A percentile compares a stretch with the other conserved stretches of the same genome.
phyloP scores from a whole-genome alignment of 1,140 invertebrate species.

The Neodiprion pinetum region DNA sequence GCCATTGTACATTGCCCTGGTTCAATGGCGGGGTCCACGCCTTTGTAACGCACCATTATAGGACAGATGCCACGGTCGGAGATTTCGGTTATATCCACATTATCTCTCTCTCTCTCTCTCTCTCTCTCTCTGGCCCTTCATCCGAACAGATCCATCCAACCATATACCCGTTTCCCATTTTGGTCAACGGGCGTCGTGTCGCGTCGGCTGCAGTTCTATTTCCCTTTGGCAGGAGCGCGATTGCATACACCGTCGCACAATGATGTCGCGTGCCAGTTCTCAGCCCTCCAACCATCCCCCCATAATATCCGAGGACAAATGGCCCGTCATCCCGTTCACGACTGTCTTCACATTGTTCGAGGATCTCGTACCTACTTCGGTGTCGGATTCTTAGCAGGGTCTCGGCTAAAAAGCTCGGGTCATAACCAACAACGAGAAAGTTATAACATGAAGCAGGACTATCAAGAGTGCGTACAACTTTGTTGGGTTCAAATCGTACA shows the following conservation, averaged over 20 bases:
- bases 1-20: background rate
- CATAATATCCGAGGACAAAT: background rate
- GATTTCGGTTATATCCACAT: background rate
- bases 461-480: no score
- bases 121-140: no score
- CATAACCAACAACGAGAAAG: no score
- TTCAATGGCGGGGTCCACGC: background rate
- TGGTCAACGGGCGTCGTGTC: no score
- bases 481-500: no score
- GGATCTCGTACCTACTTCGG: no score
- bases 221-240: background rate
- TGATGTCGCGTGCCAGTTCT: background rate
- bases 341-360: no score
- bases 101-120: background rate
- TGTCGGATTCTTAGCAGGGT: no score
- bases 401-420: no score
- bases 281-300: background rate
- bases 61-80: background rate
- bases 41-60: background rate
- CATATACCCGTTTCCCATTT: no score
- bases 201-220: background rate
- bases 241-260: background rate
- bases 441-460: no score
- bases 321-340: background rate
- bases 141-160: no score